These are phyloP conservation scores for Seladonia tumulorum DNA, from an alignment of 2,888 invertebrate genomes.

Conservation along the genomic window DNA sequence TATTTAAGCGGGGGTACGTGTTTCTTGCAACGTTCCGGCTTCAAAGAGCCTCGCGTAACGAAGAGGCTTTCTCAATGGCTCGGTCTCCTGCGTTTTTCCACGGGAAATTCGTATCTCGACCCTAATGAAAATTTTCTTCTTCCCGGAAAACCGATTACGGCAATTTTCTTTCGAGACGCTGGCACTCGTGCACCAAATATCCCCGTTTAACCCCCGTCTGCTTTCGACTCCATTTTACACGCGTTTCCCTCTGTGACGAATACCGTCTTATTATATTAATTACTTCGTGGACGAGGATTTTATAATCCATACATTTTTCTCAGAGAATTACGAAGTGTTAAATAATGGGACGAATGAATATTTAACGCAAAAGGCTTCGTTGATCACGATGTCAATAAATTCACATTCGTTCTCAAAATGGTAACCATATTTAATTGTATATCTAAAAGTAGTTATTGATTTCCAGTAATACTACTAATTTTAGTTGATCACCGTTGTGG, in stretches of 20 bases:
- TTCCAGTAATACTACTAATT: no score
- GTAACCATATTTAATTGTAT: no score
- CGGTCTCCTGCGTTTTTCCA: slow-evolving; percentile 10
- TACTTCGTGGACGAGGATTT: no score
- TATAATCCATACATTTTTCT: no score
- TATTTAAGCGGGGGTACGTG: slow-evolving; percentile 63
- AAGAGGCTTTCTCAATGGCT: not conserved
- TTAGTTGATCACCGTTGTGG: no score
- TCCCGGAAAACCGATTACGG: not conserved
- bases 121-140: slow-evolving; percentile 35
- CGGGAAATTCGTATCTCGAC: slow-evolving; percentile 4
- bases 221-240: not conserved
- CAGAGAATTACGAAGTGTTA: no score
- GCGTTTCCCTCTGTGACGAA: not conserved
- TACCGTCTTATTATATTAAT: no score
- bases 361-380: no score
- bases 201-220: not conserved
- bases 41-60: slow-evolving; percentile 59
- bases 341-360: no score
- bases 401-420: no score
- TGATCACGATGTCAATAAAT: no score
- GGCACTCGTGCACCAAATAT: not conserved
- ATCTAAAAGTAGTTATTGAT: no score
- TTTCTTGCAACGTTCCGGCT: slow-evolving; percentile 51
- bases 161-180: not conserved